phyloP scores from a whole-genome alignment of 2,888 invertebrate genomes.

The Bellardia bayeri region DNA sequence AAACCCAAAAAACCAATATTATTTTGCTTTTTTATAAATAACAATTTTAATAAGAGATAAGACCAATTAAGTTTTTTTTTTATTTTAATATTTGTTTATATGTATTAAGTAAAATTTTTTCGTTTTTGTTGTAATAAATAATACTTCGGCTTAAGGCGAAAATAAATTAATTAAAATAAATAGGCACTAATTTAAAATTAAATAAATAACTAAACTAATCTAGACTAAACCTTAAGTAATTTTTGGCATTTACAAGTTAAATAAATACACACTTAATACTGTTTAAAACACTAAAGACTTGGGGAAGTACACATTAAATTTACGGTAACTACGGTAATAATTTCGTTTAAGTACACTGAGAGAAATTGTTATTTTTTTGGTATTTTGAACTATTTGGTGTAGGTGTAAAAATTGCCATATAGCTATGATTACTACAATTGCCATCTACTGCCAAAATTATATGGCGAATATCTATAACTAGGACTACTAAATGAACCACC shows the following conservation, averaged over 20 bases:
- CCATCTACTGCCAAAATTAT: conserved; percentile 84
- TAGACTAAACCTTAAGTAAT: conserved; percentile 34
- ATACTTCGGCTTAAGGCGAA: conserved; percentile 35
- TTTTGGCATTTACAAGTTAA: conserved; percentile 64
- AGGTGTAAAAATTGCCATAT: conserved; percentile 8
- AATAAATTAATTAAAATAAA: conserved; percentile 67
- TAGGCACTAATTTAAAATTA: conserved; percentile 69
- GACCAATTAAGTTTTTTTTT: conserved; percentile 53
- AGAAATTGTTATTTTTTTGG: conserved; percentile 52
- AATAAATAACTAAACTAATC: conserved; percentile 55
- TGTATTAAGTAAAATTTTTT: conserved; percentile 59
- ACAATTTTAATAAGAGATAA: conserved; percentile 48
- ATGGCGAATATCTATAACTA: conserved; percentile 84
- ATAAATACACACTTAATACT: conserved; percentile 58
- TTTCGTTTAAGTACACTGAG: conserved; percentile 60
- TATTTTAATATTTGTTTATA: conserved; percentile 32
- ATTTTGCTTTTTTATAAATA: neutral
- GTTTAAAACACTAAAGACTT: conserved; percentile 65
- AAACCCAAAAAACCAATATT: conserved; percentile 12
- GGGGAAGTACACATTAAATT: conserved; percentile 41
- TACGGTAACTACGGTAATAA: conserved; percentile 65
- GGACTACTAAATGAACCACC: conserved; percentile 83
- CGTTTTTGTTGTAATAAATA: conserved; percentile 50
- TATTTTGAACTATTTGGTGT: conserved; percentile 59
- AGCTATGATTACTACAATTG: conserved; percentile 77